Evolutionary conservation across 2,113 vertebrate genomes (phyloP).

Genomic region (Lipophrys pholis): DNA sequence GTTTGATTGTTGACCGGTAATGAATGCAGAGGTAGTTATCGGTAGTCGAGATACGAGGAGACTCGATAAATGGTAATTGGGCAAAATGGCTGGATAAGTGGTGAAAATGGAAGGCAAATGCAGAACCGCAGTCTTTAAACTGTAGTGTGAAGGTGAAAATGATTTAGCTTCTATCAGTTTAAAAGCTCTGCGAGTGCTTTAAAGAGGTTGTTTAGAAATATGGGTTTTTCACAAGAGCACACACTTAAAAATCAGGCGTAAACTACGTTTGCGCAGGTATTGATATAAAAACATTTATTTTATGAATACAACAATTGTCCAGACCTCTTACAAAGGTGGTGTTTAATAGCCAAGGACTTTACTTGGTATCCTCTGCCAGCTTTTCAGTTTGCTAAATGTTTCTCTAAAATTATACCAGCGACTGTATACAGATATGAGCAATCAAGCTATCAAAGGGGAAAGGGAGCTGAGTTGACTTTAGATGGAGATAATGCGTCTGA

Average conservation of each 20-base stretch:
- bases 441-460: slow-evolving; percentile 16
- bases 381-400: not conserved
- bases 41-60: not conserved
- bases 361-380: not conserved
- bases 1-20: slow-evolving; percentile 10
- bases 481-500: slow-evolving; percentile 27
- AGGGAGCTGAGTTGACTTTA: slow-evolving; percentile 7
- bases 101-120: not conserved
- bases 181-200: not conserved
- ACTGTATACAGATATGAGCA: slow-evolving; percentile 10
- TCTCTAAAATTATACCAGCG: slow-evolving; percentile 11
- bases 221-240: not conserved
- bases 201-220: not conserved
- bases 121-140: not conserved
- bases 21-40: not conserved
- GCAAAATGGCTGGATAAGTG: not conserved
- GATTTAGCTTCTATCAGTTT: not conserved
- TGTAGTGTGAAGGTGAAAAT: not conserved
- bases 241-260: not conserved
- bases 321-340: not conserved
- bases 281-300: not conserved
- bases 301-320: not conserved
- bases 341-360: too few species aligned
- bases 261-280: not conserved
- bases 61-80: not conserved